Evolutionary conservation across 2,113 vertebrate genomes (phyloP).

Genomic region (Mobula birostris): DNA sequence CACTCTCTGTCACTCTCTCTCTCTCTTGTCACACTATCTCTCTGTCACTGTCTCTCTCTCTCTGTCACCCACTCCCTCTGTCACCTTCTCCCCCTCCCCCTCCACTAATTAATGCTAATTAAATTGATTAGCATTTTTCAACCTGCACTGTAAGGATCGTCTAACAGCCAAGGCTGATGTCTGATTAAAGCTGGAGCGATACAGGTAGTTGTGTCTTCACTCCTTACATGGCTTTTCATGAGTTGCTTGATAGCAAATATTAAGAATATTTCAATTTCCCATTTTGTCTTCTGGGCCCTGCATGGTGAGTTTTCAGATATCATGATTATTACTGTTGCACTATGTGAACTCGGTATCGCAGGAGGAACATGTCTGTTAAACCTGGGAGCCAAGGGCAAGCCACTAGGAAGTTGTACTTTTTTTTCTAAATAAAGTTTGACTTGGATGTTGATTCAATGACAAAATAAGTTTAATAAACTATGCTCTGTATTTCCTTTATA

Average conservation of each 20-base stretch:
- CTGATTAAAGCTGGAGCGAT: not conserved
- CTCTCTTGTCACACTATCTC: too few relatives aligned
- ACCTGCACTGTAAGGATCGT: not conserved
- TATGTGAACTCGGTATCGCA: slow-evolving; percentile 46
- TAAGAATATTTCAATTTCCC: not conserved
- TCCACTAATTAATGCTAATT: not conserved
- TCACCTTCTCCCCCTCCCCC: too few relatives aligned
- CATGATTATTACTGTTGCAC: slow-evolving; percentile 40
- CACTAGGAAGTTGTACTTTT: slow-evolving; percentile 39
- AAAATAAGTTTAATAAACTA: not conserved
- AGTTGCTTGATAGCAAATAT: not conserved
- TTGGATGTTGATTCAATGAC: not conserved
- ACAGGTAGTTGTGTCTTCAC: not conserved
- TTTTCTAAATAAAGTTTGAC: not conserved
- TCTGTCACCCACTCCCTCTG: too few relatives aligned
- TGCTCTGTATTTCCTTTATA: slow-evolving; percentile 50
- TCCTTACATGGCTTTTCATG: not conserved
- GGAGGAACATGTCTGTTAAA: not conserved
- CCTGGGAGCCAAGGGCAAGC: slow-evolving; percentile 43
- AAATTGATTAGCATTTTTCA: not conserved
- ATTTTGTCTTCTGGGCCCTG: not conserved
- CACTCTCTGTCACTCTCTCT: too few relatives aligned
- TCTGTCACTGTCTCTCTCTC: too few relatives aligned
- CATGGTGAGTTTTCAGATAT: not conserved
- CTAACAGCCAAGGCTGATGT: not conserved